Base-by-base conservation (phyloP, 2,888 invertebrate genomes). In the Buathra laborator region DNA sequence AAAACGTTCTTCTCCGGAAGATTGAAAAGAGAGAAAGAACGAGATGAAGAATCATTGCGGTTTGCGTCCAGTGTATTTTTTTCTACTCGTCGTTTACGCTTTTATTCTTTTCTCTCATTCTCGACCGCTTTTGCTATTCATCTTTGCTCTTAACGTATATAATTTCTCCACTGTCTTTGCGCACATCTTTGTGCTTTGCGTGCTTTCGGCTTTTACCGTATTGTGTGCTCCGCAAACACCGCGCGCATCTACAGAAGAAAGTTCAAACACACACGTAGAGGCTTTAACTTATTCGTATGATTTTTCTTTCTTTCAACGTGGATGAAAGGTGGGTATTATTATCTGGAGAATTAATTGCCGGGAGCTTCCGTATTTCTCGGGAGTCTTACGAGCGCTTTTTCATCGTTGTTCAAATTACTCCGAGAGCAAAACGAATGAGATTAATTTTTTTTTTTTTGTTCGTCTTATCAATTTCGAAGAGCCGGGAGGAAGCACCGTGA, bases 11-110 rank as follows among this genome's bases (percentile, higher is more conserved):
- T 19, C 56, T 9, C 56, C 66, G 48, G 53, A 62, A 53, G 62
- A 48, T 14, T 75, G 68, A 78, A 81, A 62, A 44, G 43, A 74
- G 44, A 3, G 64, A 64, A 62, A 37, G 48, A 24, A 56, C 19
- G 70, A 44, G 75, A 81, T 64, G 81, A 77, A 72, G 84, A 81
- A 81, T 76, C 59, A 81, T 76, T 68, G 72, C 66, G 71, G 75
- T 56, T 80, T 67, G 71, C 71, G 66, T 59, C 51, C 68, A 9
- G 59, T 46, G 46, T 75, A 44, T 59, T 67, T 71, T 72, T 59
- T 84, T 72, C 37, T 67, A 62, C 67, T 72, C 44, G 81, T 72
- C 37, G 62, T 44, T 72, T 32, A 51, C 53, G 62, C 74, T 70
- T 83, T 67, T 72, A 32, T n/a, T 29, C 67, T 62, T 64, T 78